Evolutionary conservation across 1,140 invertebrate species (phyloP).

Genomic region (Drosophila rhopaloa): DNA sequence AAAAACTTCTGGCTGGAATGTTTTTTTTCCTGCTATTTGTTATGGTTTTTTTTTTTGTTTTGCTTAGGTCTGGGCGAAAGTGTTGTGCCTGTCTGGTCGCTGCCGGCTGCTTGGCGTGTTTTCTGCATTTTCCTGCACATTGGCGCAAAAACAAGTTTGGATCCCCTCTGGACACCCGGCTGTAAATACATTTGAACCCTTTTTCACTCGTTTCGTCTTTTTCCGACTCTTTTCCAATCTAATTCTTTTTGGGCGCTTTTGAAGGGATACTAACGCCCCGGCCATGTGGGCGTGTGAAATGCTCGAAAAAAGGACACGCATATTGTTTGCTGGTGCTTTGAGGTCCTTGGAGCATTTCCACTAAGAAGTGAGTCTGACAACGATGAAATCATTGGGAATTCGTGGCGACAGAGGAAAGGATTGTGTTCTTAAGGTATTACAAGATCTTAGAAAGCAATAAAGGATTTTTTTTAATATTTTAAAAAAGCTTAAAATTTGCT

Average conservation of each 20-base stretch:
- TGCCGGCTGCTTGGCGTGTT: constrained; percentile 62
- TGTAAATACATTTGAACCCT: constrained; percentile 78
- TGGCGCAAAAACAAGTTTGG: constrained; percentile 28
- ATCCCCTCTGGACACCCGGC: constrained; percentile 6
- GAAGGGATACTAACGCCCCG: constrained; percentile 16
- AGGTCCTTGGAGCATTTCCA: constrained; percentile 36
- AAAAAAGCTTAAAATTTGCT: too few species aligned
- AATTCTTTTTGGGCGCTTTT: constrained; percentile 41
- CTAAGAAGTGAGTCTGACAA: constrained; percentile 21
- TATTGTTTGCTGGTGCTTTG: constrained; percentile 31
- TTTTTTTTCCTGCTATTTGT: constrained; percentile 8
- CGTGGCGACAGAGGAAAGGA: constrained; percentile 1
- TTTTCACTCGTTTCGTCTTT: constrained; percentile 31
- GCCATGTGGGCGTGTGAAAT: constrained; percentile 57
- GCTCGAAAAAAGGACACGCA: constrained; percentile 50
- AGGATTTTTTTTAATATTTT: too few species aligned
- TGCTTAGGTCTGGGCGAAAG: background rate
- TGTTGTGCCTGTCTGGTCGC: constrained; percentile 36
- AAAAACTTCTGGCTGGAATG: constrained; percentile 22
- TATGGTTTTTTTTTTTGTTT: constrained; percentile 11
- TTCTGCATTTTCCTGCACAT: constrained; percentile 60
- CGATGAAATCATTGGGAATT: constrained; percentile 30
- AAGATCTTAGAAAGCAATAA: background rate
- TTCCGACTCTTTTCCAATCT: constrained; percentile 41
- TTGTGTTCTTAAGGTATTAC: too few species aligned